Evolutionary conservation across 2,888 invertebrate genomes (phyloP).

Genomic region (Oscheius onirici): DNA sequence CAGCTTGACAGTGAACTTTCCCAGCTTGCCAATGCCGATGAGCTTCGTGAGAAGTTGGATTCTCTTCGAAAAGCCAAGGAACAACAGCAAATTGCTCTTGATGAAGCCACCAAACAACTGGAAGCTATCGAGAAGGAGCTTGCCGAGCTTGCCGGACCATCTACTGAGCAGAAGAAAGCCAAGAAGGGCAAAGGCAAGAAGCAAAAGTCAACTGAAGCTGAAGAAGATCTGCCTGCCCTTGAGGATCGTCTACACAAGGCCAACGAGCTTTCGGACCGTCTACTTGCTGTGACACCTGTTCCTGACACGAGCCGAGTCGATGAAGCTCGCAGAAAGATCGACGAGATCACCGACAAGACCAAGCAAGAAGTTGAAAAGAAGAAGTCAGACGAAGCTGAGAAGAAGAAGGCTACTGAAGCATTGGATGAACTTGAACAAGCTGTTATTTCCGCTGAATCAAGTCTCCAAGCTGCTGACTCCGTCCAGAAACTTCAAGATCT

Average conservation of each 20-base stretch:
- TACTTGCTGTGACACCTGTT: slow-evolving; percentile 27
- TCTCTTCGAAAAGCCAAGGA: slow-evolving; percentile 35
- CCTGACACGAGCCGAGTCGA: neutral
- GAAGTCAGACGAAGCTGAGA: neutral
- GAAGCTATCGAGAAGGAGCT: slow-evolving; percentile 33
- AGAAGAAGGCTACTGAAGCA: slow-evolving; percentile 35
- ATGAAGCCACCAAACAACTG: neutral
- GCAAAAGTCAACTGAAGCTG: slow-evolving; percentile 12
- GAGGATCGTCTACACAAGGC: slow-evolving; percentile 9
- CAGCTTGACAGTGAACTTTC: slow-evolving; percentile 35
- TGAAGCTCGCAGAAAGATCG: neutral
- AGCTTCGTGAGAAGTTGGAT: slow-evolving; percentile 38
- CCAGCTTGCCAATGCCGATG: slow-evolving; percentile 38
- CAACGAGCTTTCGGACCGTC: neutral
- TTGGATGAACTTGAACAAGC: slow-evolving; percentile 42
- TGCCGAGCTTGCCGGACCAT: slow-evolving; percentile 30
- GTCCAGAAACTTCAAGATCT: slow-evolving; percentile 30
- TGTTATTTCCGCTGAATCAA: slow-evolving; percentile 39
- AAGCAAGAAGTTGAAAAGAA: slow-evolving; percentile 33
- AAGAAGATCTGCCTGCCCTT: neutral
- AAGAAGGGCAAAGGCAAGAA: slow-evolving; percentile 27
- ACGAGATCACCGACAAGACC: slow-evolving; percentile 28
- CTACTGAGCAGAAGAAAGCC: slow-evolving; percentile 40
- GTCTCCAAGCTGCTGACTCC: slow-evolving; percentile 33
- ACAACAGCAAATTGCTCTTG: slow-evolving; percentile 10